Evolutionary conservation across 2,113 vertebrate genomes (phyloP), one percentile per base, ranked within the genome.

Genomic region (Halcyon malimbica): DNA sequence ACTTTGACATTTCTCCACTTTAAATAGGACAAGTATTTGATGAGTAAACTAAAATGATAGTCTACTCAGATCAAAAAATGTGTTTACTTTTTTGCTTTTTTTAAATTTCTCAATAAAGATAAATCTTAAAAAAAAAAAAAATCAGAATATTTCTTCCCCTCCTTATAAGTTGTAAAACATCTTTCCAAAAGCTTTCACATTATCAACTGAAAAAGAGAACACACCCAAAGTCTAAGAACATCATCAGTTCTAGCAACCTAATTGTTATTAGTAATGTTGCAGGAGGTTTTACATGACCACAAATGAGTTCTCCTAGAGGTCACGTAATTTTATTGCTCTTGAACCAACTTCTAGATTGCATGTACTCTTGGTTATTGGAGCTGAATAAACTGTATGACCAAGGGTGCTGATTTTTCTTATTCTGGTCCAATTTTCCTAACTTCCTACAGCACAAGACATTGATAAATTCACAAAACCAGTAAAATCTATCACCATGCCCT

Each of bases 381-480:
- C 4, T 31, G 13, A 51, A 64, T 35, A 77, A 86, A 86, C 24
- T 53, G 8, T 31, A 29, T 57, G 20, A 63, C 8, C 25, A 81
- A 3, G 2, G 46, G 24, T 44, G 31, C 9, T 29, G 13, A 21
- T 67, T 87, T 73, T 73, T 73, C 18, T 82, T 67, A 35, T 42
- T 77, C 18, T 0, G 0, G 12, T 17, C 11, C 6, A 70, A 28
- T 41, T 14, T 33, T 71, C 35, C 16, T 62, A 78, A 56, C 3
- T 48, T 73, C 35, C 73, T 11, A n/a, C 13, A 56, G 9, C 5
- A 46, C 10, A 62, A 50, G 50, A 16, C 8, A 26, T 9, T 35
- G 6, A 16, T 5, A 35, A 46, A 41, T 33, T 19, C 46, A 41
- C 31, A 42, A 29, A 77, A 60, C n/a, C 8, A 3, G 3, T 13